Base-by-base conservation (phyloP, 2,113 vertebrate genomes). In the Vulpes ferrilata region DNA sequence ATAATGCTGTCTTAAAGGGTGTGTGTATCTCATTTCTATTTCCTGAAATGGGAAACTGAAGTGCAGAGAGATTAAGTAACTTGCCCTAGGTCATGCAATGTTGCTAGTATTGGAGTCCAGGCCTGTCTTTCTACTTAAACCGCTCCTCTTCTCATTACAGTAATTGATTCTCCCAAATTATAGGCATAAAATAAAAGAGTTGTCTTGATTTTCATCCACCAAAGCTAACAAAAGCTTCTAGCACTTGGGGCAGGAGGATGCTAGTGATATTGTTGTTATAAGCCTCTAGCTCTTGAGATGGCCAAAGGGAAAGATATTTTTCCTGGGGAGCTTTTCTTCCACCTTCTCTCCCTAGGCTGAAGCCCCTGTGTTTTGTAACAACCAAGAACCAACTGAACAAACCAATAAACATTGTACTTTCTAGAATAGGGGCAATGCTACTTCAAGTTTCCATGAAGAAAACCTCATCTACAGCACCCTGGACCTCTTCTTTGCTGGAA, bases 401-500 rank as follows among this genome's bases (percentile, higher is more conserved):
- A 80, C 3, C 20, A 82, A 38, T 16, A 76, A 35, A 59, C 6
- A 1, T 19, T 76, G 23, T 60, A 20, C 10, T 90, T 91, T 98
- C 59, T 67, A 80, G 65, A 19, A 98, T 94, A 96, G 98, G 11
- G 97, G 89, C 2, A 82, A 97, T 0, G 13, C 7, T 0, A 38
- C 94, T 0, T 71, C 98, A 69, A 98, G 53, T 38, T 99, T 99
- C 95, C n/a, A 88, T 27, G 90, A 99, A 1, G 91, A 98, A 27
- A 98, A 99, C 62, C 97, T 99, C 1, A 22, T 80, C 48, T 11
- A 78, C 0, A 99, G 98, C 1, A 3, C 96, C 0, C 2, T 99
- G 0, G 99, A 99, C 89, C 98, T 99, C 74, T 98, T 99, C 74
- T 71, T 97, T 0, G 99, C 99, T 7, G 99, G 99, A 88, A 99